phyloP scores from a whole-genome alignment of 2,888 invertebrate genomes.

The Drosophila melanocephala region DNA sequence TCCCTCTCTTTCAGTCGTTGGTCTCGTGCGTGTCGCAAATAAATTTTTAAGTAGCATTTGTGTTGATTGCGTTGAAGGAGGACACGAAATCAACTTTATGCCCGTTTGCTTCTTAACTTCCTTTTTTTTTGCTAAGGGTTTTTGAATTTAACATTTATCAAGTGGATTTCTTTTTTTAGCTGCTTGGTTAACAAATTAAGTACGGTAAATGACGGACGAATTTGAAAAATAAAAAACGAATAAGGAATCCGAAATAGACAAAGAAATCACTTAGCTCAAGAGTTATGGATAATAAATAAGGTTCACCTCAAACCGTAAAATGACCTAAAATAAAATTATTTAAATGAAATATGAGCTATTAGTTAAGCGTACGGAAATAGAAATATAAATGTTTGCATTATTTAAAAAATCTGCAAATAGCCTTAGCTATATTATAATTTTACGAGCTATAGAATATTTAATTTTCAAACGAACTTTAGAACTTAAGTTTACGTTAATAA shows the following conservation, averaged over 20 bases:
- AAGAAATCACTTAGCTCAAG: slow-evolving; percentile 6
- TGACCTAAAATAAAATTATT: neutral
- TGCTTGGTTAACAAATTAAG: slow-evolving; percentile 74
- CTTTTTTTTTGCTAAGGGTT: slow-evolving; percentile 46
- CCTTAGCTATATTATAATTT: neutral
- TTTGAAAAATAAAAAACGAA: slow-evolving; percentile 35
- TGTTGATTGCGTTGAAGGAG: slow-evolving; percentile 80
- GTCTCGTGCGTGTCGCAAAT: slow-evolving; percentile 78
- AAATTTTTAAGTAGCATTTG: slow-evolving; percentile 82
- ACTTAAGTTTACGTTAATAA: neutral
- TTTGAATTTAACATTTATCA: slow-evolving; percentile 71
- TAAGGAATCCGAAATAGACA: neutral
- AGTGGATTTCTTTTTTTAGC: slow-evolving; percentile 63
- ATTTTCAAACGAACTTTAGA: neutral
- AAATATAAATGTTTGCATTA: neutral
- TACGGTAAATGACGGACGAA: slow-evolving; percentile 43
- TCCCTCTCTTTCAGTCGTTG: slow-evolving; percentile 22
- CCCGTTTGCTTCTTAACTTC: slow-evolving; percentile 32
- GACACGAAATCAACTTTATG: slow-evolving; percentile 66
- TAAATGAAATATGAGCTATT: neutral
- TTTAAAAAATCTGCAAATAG: neutral
- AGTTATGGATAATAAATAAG: slow-evolving; percentile 22
- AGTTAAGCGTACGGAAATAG: neutral
- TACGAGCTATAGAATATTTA: neutral
- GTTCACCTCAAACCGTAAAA: neutral